These are phyloP conservation scores for Drosophila pectinifera DNA, from an alignment of 1,140 invertebrate species.

Conservation along the genomic window DNA sequence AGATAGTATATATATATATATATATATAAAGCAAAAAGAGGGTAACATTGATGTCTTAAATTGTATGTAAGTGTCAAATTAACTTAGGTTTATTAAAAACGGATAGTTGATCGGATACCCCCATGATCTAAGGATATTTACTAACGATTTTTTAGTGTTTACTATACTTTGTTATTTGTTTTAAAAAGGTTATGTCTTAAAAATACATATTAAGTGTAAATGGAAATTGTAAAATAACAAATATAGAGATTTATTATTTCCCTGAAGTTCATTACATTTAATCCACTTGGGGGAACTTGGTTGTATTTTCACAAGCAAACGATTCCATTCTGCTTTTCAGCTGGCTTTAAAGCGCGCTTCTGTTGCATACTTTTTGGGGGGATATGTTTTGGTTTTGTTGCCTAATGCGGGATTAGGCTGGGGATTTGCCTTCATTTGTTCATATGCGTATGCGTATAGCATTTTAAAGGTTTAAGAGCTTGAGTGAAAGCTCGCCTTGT, in stretches of 20 bases:
- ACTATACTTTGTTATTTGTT: too few relatives aligned
- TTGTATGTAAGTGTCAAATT: not conserved
- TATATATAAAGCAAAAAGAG: not conserved
- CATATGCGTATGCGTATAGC: conserved; percentile 27
- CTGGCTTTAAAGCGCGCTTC: conserved; percentile 23
- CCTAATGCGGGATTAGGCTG: conserved; percentile 37
- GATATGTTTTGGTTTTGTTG: conserved; percentile 36
- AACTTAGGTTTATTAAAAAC: not conserved
- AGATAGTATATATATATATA: too few relatives aligned
- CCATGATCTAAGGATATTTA: too few relatives aligned
- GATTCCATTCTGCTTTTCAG: conserved; percentile 14
- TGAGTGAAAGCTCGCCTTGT: conserved; percentile 21
- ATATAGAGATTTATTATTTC: conserved; percentile 1
- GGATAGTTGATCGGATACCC: too few relatives aligned
- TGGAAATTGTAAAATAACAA: not conserved
- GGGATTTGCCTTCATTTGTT: conserved; percentile 41
- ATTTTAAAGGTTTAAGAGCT: conserved; percentile 43
- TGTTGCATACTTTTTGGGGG: conserved; percentile 37
- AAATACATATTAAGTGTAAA: not conserved
- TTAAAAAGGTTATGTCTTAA: not conserved
- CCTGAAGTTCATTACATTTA: conserved; percentile 14
- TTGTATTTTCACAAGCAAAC: conserved; percentile 7
- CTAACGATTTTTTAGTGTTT: too few relatives aligned
- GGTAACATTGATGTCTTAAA: not conserved
- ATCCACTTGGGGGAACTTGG: conserved; percentile 22